A percentile compares a stretch with the other conserved stretches of the same genome.
phyloP scores from a whole-genome alignment of 2,113 vertebrate genomes.

The Octodon degus region DNA sequence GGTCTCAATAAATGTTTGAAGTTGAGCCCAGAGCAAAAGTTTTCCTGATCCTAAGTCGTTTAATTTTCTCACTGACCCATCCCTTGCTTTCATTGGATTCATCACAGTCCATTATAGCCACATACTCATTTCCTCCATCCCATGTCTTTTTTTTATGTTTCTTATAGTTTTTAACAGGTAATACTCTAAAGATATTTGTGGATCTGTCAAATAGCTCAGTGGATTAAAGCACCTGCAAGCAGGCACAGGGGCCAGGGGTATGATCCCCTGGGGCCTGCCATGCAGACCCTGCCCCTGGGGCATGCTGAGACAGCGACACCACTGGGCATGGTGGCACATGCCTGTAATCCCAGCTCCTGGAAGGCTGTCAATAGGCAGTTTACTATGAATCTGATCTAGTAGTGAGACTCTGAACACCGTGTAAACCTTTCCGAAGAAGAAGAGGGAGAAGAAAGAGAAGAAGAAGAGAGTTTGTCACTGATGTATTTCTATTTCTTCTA shows the following conservation, averaged over 20 bases:
- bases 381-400: no score
- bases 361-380: neutral
- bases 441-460: no score
- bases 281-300: no score
- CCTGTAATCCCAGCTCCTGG: no score
- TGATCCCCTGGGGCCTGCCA: no score
- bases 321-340: no score
- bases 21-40: neutral
- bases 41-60: neutral
- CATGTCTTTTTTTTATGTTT: neutral
- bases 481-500: neutral
- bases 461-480: neutral
- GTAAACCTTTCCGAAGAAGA: no score
- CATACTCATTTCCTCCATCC: neutral
- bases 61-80: neutral
- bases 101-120: neutral
- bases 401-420: no score
- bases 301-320: no score
- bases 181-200: neutral
- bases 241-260: no score
- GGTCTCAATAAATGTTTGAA: neutral
- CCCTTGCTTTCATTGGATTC: neutral
- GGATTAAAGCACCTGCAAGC: no score
- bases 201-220: no score
- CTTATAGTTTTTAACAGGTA: constrained; percentile 16